A percentile compares a stretch with the other conserved stretches of the same genome.
phyloP scores from a whole-genome alignment of 92 coral and sea anemone species.

The Porites lobata region DNA sequence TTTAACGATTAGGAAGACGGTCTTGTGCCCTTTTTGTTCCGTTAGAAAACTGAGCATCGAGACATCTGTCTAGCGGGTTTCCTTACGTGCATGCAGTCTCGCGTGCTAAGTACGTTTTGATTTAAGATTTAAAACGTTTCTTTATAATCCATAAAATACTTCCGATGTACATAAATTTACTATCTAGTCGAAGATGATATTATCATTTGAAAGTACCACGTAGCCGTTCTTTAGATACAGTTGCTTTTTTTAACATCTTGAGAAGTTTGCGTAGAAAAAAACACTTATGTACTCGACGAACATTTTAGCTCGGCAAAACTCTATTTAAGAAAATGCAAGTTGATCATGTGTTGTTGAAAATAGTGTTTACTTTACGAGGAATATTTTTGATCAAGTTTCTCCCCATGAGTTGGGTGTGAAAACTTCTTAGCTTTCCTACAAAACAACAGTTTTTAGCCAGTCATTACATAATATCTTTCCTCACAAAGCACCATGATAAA shows the following conservation, averaged over 20 bases:
- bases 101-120: conserved; percentile 49
- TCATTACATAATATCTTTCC: background rate
- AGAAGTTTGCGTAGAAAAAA: conserved; percentile 29
- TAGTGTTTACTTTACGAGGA: conserved; percentile 26
- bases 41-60: conserved; percentile 25
- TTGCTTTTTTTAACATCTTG: conserved; percentile 47
- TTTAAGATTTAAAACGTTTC: conserved; percentile 55
- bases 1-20: conserved; percentile 26
- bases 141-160: conserved; percentile 47
- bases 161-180: conserved; percentile 59
- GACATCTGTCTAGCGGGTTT: conserved; percentile 50
- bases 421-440: conserved; percentile 5
- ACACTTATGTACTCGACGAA: background rate
- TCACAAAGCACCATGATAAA: conserved; percentile 33
- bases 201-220: conserved; percentile 30
- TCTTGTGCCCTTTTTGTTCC: conserved; percentile 26
- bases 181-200: conserved; percentile 38
- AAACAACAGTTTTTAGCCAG: conserved; percentile 12
- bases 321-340: background rate
- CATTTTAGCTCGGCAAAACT: background rate
- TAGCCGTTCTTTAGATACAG: conserved; percentile 45
- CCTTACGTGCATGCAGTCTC: conserved; percentile 44
- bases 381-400: conserved; percentile 15
- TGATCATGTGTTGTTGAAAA: conserved; percentile 35
- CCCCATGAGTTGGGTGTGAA: conserved; percentile 2